Conservation (phyloP, 2,888 invertebrate genomes). For the Phrixothrix hirtus region DNA sequence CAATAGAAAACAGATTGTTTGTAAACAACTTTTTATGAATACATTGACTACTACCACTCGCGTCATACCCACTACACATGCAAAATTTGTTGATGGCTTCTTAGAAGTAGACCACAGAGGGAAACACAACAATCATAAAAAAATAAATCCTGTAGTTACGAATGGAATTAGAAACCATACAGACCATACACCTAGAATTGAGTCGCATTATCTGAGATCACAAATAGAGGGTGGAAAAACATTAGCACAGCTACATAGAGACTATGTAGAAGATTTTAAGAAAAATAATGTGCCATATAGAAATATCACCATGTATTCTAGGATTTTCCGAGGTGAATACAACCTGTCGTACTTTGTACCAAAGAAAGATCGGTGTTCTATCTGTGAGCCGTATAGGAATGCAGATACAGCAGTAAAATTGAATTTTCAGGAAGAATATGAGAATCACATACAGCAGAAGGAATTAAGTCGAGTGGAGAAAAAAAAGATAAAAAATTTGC, state of each 20-base stretch:
- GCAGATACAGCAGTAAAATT: too few species aligned
- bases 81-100: too few species aligned
- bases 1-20: too few species aligned
- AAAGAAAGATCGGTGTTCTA: slow-evolving; percentile 25
- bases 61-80: too few species aligned
- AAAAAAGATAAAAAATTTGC: too few species aligned
- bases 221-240: slow-evolving; percentile 39
- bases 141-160: slow-evolving; percentile 30
- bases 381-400: too few species aligned
- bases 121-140: slow-evolving; percentile 38
- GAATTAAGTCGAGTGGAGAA: too few species aligned
- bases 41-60: too few species aligned
- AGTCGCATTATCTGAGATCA: slow-evolving; percentile 38
- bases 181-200: slow-evolving; percentile 39
- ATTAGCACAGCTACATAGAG: slow-evolving; percentile 34
- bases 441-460: too few species aligned
- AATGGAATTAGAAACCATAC: slow-evolving; percentile 35
- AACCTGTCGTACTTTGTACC: slow-evolving; percentile 11
- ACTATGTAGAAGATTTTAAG: slow-evolving; percentile 32
- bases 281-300: slow-evolving; percentile 13
- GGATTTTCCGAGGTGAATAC: slow-evolving; percentile 14
- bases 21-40: too few species aligned
- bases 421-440: too few species aligned
- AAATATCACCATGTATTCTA: slow-evolving; percentile 4
- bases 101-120: slow-evolving; percentile 35